A percentile compares a stretch with the other conserved stretches of the same genome.
Conservation (phyloP, 64 coral and sea anemone species). For the Cladopsammia gracilis region DNA sequence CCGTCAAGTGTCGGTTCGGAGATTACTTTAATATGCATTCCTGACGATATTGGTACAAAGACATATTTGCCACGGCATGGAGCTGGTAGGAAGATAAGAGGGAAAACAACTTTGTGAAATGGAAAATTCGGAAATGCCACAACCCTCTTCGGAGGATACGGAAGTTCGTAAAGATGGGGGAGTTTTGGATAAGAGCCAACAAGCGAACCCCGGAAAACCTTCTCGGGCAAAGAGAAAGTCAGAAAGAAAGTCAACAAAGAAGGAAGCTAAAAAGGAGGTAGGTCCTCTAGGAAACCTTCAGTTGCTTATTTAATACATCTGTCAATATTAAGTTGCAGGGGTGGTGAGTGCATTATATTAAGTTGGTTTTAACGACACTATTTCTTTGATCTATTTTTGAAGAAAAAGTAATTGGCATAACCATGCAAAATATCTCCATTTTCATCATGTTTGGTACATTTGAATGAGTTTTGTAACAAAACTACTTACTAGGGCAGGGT, state of each 20-base stretch:
- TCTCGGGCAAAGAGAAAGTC: neutral
- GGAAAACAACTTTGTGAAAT: neutral
- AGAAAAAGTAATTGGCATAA: too few relatives aligned
- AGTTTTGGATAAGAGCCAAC: neutral
- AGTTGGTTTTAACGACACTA: too few relatives aligned
- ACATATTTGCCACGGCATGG: neutral
- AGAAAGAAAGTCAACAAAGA: neutral
- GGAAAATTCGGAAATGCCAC: constrained; percentile 20
- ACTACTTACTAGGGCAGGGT: too few relatives aligned
- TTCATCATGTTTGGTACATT: neutral
- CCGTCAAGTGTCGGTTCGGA: neutral
- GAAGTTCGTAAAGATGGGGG: neutral
- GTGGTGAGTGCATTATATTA: too few relatives aligned
- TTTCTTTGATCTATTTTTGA: too few relatives aligned
- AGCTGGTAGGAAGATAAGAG: neutral
- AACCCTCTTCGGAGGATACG: neutral
- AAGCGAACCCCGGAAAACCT: neutral
- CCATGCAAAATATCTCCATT: neutral
- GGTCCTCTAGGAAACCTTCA: neutral
- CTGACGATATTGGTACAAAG: neutral
- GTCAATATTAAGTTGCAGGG: too few relatives aligned
- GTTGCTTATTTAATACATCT: neutral
- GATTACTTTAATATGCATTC: neutral
- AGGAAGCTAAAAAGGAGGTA: constrained; percentile 13
- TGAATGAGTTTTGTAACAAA: too few relatives aligned